Base-by-base conservation (phyloP, 1,140 invertebrate genomes). In the Hypothenemus hampei region DNA sequence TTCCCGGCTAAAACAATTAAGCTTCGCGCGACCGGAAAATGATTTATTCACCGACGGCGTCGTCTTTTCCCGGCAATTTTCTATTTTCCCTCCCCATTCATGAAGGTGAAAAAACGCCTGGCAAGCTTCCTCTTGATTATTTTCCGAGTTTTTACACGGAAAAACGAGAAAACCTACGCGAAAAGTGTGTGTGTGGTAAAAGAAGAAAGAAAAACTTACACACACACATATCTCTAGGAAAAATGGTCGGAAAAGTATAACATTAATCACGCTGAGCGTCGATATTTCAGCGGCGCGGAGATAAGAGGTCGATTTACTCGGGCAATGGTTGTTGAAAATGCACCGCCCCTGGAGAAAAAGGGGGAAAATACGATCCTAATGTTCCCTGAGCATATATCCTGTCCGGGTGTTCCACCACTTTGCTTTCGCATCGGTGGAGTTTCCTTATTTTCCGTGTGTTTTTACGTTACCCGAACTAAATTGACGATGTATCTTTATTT, bases 401-500 rank as follows among this genome's bases (percentile, higher is more conserved):
- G 11, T n/a, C n/a, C n/a, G n/a, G 15, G 22, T 46, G 23, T 46
- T 46, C 43, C n/a, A n/a, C n/a, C 23, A 29, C 23, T 46, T 46
- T 31, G 43, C 26, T 46, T 43, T 43, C 23, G 40, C 40, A 20
- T 31, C 26, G 26, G 26, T 31, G 13, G 26, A 31, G 10, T 31
- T 13, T 13, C 8, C 26, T 13, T 31, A 31, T 8, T 23, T 21
- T 21, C 20, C 10, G 15, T 8, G 26, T 46, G 20, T 48, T 48
- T 48, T 48, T 2, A 29, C 15, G n/a, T 15, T 46, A 10, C 20
- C 26, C 44, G 29, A n/a, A 35, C 10, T 22, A 35, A 48, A 48
- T 48, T 48, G 46, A 35, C 46, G 33, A 48, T 48, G 33, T 48
- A 36, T 48, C 46, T 48, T 48, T 48, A 48, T 48, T 48, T 48